Evolutionary conservation across 2,888 invertebrate species (phyloP), one percentile per base, ranked within the genome.

Genomic region (Cyclophora albipunctata): DNA sequence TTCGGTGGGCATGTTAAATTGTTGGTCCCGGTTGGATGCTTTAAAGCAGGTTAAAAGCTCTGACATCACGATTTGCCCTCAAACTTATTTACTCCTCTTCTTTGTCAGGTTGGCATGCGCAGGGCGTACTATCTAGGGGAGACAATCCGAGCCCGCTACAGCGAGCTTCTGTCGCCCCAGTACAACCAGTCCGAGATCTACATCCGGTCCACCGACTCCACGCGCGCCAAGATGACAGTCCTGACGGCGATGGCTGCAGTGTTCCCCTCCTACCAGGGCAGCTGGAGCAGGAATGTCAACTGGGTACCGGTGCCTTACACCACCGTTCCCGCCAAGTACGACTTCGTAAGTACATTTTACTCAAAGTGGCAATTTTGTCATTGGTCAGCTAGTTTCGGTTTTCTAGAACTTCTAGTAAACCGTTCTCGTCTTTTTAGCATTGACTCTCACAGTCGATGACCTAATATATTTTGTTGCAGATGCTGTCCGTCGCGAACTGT

Each of bases 121-220:
- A 1, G 20, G 20, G 20, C 20, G 20, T 20, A 20, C 20, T 20
- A 20, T 20, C 20, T 70, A 3, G 75, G 75, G 3, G 35, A 69
- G 46, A 66, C 51, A 51, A 62, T 77, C 37, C 60, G 71, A 1
- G 37, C 51, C 1, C 68, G 78, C 0, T 80, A 79, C 54, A 54
- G 58, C 3, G 50, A 56, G 2, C 57, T 77, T 3, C 58, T 80
- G 3, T 68, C 77, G 0, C 58, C 60, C 0, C 48, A 54, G 6
- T 81, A 69, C 63, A 78, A 78, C 57, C 55, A 6, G 2, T 75
- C 78, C 0, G 74, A 79, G 56, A 71, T 80, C 43, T 75, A 71
- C 61, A 66, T 80, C 43, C 64, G 77, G 0, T 72, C 77, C 3
- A 76, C 78, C 1, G 79, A 78, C 58, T 71, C 71, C 34, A 72